Conservation (phyloP, 2,113 vertebrate genomes). For the Ciconia stormi region DNA sequence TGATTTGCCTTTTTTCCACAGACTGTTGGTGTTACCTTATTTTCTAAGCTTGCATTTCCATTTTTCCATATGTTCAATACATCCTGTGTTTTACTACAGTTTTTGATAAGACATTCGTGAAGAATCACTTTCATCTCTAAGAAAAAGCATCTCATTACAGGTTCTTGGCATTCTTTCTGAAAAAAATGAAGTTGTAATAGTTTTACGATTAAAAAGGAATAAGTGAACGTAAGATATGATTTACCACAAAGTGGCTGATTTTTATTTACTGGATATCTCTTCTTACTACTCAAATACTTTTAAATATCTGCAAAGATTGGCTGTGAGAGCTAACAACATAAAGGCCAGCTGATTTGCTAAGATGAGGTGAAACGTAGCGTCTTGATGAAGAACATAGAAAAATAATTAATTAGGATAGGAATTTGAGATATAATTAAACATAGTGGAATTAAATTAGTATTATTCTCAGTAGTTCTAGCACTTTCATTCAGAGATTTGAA, state of each 20-base stretch:
- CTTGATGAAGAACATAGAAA: background rate
- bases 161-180: conserved; percentile 71
- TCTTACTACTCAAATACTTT: background rate
- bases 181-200: background rate
- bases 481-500: background rate
- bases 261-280: background rate
- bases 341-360: background rate
- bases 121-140: conserved; percentile 69
- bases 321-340: background rate
- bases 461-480: background rate
- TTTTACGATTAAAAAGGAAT: background rate
- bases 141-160: conserved; percentile 73
- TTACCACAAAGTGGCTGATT: background rate
- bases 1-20: background rate
- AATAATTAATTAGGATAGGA: background rate
- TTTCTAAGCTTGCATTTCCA: background rate
- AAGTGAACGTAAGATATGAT: background rate
- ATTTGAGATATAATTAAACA: background rate
- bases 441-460: background rate
- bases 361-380: background rate
- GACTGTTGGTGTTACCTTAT: background rate
- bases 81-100: conserved; percentile 23
- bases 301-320: background rate
- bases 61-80: conserved; percentile 16
- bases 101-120: conserved; percentile 50